Evolutionary conservation across 2,888 invertebrate species (phyloP).

Genomic region (Salpingus planirostris): DNA sequence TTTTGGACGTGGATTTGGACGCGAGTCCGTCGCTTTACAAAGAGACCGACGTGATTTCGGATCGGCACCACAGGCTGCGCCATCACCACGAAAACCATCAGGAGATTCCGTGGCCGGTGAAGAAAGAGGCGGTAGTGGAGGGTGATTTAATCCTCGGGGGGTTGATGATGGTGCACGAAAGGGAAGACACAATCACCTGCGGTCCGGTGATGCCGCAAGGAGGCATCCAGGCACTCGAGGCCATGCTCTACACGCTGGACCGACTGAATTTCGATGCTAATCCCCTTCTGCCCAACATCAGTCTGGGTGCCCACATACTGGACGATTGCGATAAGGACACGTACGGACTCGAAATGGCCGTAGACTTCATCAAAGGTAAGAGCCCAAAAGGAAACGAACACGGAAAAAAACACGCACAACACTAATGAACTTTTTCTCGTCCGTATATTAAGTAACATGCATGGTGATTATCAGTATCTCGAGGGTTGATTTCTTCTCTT

Average conservation of each 20-base stretch:
- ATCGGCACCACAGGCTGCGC: slow-evolving; percentile 13
- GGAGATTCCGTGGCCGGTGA: slow-evolving; percentile 63
- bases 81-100: slow-evolving; percentile 16
- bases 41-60: slow-evolving; percentile 8
- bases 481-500: no score
- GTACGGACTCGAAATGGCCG: slow-evolving; percentile 90
- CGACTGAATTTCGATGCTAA: slow-evolving; percentile 58
- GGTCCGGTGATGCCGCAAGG: slow-evolving; percentile 94
- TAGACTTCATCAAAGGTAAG: slow-evolving; percentile 94
- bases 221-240: slow-evolving; percentile 79
- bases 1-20: no score
- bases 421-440: no score
- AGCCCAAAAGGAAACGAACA: no score
- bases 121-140: slow-evolving; percentile 77
- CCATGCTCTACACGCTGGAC: slow-evolving; percentile 86
- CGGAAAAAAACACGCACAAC: no score
- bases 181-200: slow-evolving; percentile 79
- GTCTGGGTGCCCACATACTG: slow-evolving; percentile 77
- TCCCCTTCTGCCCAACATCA: slow-evolving; percentile 67
- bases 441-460: no score
- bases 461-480: no score
- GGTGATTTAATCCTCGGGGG: slow-evolving; percentile 86
- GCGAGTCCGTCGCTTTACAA: slow-evolving; percentile 5
- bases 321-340: slow-evolving; percentile 96
- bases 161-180: slow-evolving; percentile 91